Conservation (phyloP, 1,140 invertebrate species). For the Drosophila azteca region DNA sequence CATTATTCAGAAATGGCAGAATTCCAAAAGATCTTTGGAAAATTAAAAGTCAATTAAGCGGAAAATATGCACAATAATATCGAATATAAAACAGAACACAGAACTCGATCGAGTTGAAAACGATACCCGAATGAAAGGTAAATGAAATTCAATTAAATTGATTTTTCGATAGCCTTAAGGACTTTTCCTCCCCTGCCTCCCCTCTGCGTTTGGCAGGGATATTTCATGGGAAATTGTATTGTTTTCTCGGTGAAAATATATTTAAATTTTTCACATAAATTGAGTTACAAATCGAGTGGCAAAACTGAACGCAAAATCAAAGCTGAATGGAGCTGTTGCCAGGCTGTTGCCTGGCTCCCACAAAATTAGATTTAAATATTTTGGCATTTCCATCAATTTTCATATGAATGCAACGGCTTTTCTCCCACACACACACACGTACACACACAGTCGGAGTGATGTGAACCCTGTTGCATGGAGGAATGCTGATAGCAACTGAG, state of each 20-base stretch:
- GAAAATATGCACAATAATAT: no score
- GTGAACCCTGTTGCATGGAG: conserved; percentile 46
- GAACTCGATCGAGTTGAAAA: not conserved
- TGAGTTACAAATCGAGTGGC: conserved; percentile 27
- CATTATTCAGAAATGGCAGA: no score
- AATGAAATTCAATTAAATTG: conserved; percentile 16
- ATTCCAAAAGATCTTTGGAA: no score
- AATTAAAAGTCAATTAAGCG: no score
- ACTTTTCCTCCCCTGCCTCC: no score
- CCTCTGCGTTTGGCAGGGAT: not conserved
- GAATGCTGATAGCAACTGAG: conserved; percentile 55
- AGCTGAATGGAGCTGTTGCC: conserved; percentile 16
- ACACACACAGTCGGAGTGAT: conserved; percentile 4
- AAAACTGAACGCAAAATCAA: conserved; percentile 21
- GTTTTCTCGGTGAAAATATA: conserved; percentile 48
- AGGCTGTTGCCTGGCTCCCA: conserved; percentile 23
- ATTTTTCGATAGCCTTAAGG: not conserved
- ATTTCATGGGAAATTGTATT: conserved; percentile 7
- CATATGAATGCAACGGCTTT: conserved; percentile 51
- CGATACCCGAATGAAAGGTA: not conserved
- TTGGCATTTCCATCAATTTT: conserved; percentile 81
- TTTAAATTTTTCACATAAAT: conserved; percentile 56
- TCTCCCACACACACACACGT: not conserved
- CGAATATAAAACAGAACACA: not conserved
- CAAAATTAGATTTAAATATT: conserved; percentile 79